Percentiles rank a stretch among this genome's conserved stretches.
phyloP scores from a whole-genome alignment of 2,113 vertebrate species.

The Poeciliopsis occidentalis region DNA sequence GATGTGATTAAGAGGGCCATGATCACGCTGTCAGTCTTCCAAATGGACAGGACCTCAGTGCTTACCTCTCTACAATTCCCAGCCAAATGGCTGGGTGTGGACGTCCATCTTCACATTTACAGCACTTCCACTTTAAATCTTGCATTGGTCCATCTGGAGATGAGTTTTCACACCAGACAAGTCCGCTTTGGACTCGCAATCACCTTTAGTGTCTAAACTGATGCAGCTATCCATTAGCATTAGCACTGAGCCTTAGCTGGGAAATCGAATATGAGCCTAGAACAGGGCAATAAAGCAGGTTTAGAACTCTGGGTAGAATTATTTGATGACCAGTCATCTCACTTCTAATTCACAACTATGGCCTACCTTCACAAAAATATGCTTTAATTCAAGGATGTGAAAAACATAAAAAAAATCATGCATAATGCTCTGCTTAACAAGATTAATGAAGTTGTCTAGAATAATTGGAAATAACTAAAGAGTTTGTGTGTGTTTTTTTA shows the following conservation, averaged over 20 bases:
- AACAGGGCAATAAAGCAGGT: slow-evolving; percentile 2
- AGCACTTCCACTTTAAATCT: slow-evolving; percentile 79
- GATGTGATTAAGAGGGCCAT: slow-evolving; percentile 76
- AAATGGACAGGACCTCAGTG: slow-evolving; percentile 73
- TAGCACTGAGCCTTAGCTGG: slow-evolving; percentile 42
- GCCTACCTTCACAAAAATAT: too few relatives aligned
- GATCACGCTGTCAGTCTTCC: slow-evolving; percentile 81
- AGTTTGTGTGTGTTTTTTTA: too few relatives aligned
- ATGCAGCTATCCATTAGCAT: slow-evolving; percentile 58
- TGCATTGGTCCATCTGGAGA: slow-evolving; percentile 57
- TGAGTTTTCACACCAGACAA: slow-evolving; percentile 60
- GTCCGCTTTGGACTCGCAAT: slow-evolving; percentile 64
- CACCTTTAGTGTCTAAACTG: slow-evolving; percentile 60
- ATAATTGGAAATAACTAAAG: too few relatives aligned
- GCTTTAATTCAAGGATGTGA: too few relatives aligned
- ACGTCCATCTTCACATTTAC: slow-evolving; percentile 64
- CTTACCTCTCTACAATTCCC: slow-evolving; percentile 61
- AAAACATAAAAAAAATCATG: too few relatives aligned
- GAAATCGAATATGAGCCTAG: slow-evolving; percentile 47
- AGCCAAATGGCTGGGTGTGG: slow-evolving; percentile 71
- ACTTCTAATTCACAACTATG: too few relatives aligned
- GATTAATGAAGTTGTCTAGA: too few relatives aligned
- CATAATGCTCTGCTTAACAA: too few relatives aligned
- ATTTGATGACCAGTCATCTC: too few relatives aligned
- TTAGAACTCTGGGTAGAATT: slow-evolving; percentile 1